phyloP scores from a whole-genome alignment of 2,888 invertebrate species.

The Nemotelus nigrinus region DNA sequence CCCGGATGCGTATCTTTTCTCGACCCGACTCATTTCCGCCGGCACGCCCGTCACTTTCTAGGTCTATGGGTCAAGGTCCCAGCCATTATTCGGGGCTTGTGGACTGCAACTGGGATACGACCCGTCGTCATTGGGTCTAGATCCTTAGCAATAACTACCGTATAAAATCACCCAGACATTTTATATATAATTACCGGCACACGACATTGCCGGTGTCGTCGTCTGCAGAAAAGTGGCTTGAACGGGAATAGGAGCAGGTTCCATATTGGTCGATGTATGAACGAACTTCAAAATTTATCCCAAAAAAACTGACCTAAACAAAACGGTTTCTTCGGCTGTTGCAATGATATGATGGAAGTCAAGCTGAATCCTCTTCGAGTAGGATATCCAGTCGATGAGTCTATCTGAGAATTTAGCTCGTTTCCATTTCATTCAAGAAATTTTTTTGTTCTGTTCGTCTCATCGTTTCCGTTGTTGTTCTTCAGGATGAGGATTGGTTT shows the following conservation, averaged over 20 bases:
- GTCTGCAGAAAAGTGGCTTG: background rate
- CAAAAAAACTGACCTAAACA: conserved; percentile 39
- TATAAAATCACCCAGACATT: conserved; percentile 36
- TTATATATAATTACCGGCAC: conserved; percentile 45
- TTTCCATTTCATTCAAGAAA: too few relatives aligned
- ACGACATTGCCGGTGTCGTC: conserved; percentile 23
- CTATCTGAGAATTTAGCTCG: too few relatives aligned
- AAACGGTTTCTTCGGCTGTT: background rate
- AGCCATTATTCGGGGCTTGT: conserved; percentile 46
- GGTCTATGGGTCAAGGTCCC: conserved; percentile 49
- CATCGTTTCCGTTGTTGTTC: conserved; percentile 37
- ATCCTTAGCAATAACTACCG: conserved; percentile 33
- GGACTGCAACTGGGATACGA: conserved; percentile 46
- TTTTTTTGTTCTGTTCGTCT: conserved; percentile 32
- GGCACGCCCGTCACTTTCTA: conserved; percentile 6
- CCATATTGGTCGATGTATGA: conserved; percentile 30
- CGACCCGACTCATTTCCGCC: background rate
- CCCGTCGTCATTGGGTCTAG: conserved; percentile 28
- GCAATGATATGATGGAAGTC: background rate
- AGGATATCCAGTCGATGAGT: background rate
- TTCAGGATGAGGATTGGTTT: conserved; percentile 35
- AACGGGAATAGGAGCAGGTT: background rate
- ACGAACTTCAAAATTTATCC: conserved; percentile 34
- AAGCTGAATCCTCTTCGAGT: conserved; percentile 7
- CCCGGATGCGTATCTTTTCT: conserved; percentile 30